Percentiles rank a stretch among this genome's conserved stretches.
phyloP scores from a whole-genome alignment of 64 coral and sea anemone species.

The Exaiptasia diaphana region DNA sequence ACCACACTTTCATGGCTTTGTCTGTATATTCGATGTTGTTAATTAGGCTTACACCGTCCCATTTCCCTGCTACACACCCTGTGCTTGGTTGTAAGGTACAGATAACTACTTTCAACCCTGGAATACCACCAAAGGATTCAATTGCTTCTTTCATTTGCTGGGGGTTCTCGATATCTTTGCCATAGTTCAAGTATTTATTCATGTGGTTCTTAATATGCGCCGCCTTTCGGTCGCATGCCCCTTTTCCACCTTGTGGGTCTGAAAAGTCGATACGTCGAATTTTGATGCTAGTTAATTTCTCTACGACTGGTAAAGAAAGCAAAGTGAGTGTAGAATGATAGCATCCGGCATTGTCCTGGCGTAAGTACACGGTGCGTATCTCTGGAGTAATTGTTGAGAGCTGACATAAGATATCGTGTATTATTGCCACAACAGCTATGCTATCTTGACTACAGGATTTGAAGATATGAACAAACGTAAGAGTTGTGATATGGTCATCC shows the following conservation, averaged over 20 bases:
- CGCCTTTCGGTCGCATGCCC: background rate
- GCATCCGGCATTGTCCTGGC: slow-evolving; percentile 52
- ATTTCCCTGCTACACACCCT: background rate
- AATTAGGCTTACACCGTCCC: background rate
- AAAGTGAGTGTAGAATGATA: background rate
- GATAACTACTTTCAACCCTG: background rate
- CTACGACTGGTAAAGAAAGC: background rate
- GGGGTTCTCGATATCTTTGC: background rate
- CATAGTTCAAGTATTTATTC: background rate
- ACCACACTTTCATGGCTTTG: slow-evolving; percentile 25
- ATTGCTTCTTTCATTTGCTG: slow-evolving; percentile 1
- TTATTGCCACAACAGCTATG: slow-evolving; percentile 24
- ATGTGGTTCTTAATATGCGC: background rate
- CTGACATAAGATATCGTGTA: slow-evolving; percentile 35
- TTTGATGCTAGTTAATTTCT: background rate
- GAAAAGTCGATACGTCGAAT: background rate
- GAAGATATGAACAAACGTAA: slow-evolving; percentile 52
- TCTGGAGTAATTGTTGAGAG: slow-evolving; percentile 32
- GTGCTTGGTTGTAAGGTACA: background rate
- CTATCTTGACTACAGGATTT: slow-evolving; percentile 32
- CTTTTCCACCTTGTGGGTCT: background rate
- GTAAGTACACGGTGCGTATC: slow-evolving; percentile 17
- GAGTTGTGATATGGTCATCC: slow-evolving; percentile 17
- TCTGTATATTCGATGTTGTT: slow-evolving; percentile 22
- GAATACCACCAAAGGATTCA: background rate